Conservation (phyloP, 1,140 invertebrate species). For the Muscidifurax raptorellus region DNA sequence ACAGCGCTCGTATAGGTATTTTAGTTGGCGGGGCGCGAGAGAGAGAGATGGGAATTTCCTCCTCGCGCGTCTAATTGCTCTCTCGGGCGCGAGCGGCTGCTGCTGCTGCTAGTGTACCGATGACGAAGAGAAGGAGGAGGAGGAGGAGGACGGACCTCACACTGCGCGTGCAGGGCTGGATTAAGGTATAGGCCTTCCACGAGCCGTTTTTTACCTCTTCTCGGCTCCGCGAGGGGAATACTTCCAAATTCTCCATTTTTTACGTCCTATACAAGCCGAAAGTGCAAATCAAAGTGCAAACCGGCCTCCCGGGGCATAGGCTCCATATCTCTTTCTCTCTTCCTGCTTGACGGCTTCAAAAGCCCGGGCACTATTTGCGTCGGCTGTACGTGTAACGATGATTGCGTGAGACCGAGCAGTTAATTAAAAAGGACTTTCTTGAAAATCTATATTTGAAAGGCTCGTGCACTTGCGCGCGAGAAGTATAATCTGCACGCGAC, state of each 20-base stretch:
- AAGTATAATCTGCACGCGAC: slow-evolving; percentile 23
- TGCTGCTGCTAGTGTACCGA: not conserved
- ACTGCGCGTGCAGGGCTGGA: not conserved
- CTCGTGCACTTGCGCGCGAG: not conserved
- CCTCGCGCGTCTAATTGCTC: slow-evolving; percentile 42
- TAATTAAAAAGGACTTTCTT: slow-evolving; percentile 51
- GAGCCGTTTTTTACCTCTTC: not conserved
- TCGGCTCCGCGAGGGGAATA: no score
- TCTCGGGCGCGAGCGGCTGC: not conserved
- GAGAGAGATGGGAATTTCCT: slow-evolving; percentile 18
- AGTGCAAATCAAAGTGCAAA: not conserved
- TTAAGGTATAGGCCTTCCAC: not conserved
- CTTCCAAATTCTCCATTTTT: no score
- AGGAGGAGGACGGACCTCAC: slow-evolving; percentile 4
- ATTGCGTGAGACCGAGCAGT: slow-evolving; percentile 47
- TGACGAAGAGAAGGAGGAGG: not conserved
- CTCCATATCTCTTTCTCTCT: not conserved
- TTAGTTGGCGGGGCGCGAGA: slow-evolving; percentile 10
- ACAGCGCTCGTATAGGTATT: not conserved
- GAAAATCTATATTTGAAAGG: slow-evolving; percentile 51
- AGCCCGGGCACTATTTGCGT: slow-evolving; percentile 7
- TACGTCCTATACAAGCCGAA: not conserved
- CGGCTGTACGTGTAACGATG: slow-evolving; percentile 20
- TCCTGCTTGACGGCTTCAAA: not conserved
- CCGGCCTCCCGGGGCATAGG: not conserved